Base-by-base conservation (phyloP, 2,113 vertebrate genomes). In the Gopherus evgoodei region DNA sequence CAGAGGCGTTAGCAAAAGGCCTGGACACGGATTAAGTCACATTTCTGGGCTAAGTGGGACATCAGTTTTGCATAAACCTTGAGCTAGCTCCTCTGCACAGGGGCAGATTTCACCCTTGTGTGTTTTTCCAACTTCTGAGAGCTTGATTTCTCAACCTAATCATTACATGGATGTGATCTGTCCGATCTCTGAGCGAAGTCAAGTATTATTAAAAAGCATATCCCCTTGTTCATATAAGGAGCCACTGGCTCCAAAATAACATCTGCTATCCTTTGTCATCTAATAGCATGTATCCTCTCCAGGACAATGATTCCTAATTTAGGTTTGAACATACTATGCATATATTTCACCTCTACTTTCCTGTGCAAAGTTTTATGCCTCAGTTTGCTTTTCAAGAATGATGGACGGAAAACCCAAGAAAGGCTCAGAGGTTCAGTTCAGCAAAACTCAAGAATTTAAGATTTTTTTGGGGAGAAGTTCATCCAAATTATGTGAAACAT, bases 91-190 rank as follows among this genome's bases (percentile, higher is more conserved):
- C 38, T 75, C 21, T 42, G 72, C 72, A 75, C 38, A 24, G 31
- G 65, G 10, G 44, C 79, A 81, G 92, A 76, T 95, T 84, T 95
- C 91, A 95, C 92, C 89, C 92, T 22, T 83, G 81, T 95, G 95
- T 94, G 86, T 96, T 96, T 96, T 96, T 97, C 95, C 96, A 93
- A 83, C 56, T 95, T 85, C 47, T 35, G 87, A 79, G 80, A 95
- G 53, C 89, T 94, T 88, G 87, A 87, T 59, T 22, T 94, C 92
- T 95, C 82, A 93, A 25, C 24, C 57, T 95, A 93, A 91, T 96
- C 84, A 78, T 14, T 95, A 90, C 92, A 47, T 47, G 24, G 75
- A 93, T 31, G 7, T 35, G 85, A 2, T 91, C 7, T 88, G 92
- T 80, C 62, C 49, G 89, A 53, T 25, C 54, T 94, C 59, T 65